phyloP scores from a whole-genome alignment of 2,113 vertebrate genomes.

The Osmerus mordax region DNA sequence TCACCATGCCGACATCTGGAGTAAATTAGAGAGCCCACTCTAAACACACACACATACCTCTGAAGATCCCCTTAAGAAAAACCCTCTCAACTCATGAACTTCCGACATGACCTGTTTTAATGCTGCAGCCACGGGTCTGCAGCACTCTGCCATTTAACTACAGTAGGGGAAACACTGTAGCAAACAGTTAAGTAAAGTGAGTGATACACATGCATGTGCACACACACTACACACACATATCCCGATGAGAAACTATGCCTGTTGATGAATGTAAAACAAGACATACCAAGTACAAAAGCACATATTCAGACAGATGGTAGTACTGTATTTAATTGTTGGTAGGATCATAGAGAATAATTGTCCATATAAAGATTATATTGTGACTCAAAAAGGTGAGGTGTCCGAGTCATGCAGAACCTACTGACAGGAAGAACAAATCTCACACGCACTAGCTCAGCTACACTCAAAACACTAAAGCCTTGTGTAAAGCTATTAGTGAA shows the following conservation, averaged over 20 bases:
- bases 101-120: conserved; percentile 74
- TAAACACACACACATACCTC: conserved; percentile 34
- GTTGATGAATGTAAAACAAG: no score
- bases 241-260: no score
- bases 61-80: conserved; percentile 63
- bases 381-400: background rate
- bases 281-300: no score
- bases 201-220: conserved; percentile 15
- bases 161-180: conserved; percentile 30
- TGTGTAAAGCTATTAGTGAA: background rate
- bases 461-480: background rate
- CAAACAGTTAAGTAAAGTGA: background rate
- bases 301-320: no score
- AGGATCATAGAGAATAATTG: no score
- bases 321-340: no score
- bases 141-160: conserved; percentile 40
- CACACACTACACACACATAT: conserved; percentile 18
- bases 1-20: conserved; percentile 66
- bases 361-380: background rate
- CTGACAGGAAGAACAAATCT: no score
- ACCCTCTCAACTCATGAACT: conserved; percentile 78
- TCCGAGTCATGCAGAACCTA: background rate
- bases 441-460: background rate
- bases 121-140: conserved; percentile 45
- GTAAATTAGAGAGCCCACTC: conserved; percentile 63